Evolutionary conservation across 2,113 vertebrate species (phyloP).

Genomic region (Peromyscus leucopus): DNA sequence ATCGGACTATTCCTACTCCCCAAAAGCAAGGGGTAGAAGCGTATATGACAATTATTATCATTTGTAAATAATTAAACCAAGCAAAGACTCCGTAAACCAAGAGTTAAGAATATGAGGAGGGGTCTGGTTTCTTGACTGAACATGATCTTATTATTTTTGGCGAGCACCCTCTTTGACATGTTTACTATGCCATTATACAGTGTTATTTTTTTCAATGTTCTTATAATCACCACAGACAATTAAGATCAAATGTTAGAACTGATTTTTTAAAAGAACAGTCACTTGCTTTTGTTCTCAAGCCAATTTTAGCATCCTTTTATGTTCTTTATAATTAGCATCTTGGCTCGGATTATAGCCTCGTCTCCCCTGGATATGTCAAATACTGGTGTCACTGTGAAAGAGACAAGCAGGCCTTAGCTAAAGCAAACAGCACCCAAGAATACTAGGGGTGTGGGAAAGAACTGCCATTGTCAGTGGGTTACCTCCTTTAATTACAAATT

Average conservation of each 20-base stretch:
- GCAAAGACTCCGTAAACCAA: not conserved
- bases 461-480: rapidly evolving
- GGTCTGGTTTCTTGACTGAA: conserved; percentile 12
- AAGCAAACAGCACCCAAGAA: not conserved
- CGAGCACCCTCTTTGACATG: not conserved
- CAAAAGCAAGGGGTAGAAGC: not conserved
- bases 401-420: conserved; percentile 42
- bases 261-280: conserved; percentile 69
- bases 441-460: conserved; percentile 17
- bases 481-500: conserved; percentile 2
- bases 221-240: conserved; percentile 35
- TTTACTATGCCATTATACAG: conserved; percentile 54
- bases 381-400: conserved; percentile 36
- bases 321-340: conserved; percentile 74
- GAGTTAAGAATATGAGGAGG: not conserved
- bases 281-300: conserved; percentile 68
- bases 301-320: conserved; percentile 76
- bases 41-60: not conserved
- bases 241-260: conserved; percentile 69
- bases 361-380: conserved; percentile 48
- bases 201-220: conserved; percentile 65
- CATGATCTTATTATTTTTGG: not conserved
- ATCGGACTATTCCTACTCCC: not conserved
- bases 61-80: conserved; percentile 10
- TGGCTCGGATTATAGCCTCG: conserved; percentile 46